Conservation (phyloP, 2,113 vertebrate genomes). For the Martes martes region DNA sequence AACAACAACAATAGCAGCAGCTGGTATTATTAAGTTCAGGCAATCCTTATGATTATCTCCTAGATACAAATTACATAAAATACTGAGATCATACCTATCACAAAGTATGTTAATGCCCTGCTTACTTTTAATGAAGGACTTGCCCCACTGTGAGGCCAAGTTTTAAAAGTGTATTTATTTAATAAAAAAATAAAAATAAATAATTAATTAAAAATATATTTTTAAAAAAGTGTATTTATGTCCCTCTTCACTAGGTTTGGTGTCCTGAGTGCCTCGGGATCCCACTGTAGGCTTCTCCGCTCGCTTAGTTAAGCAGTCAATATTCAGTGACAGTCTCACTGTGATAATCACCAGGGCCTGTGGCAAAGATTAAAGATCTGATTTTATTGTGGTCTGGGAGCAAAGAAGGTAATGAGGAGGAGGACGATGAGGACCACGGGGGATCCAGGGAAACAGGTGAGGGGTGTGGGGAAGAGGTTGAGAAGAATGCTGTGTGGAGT, state of each 20-base stretch:
- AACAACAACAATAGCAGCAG: neutral
- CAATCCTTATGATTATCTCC: neutral
- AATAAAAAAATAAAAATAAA: no score
- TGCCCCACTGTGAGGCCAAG: neutral
- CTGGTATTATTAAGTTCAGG: neutral
- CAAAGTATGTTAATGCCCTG: neutral
- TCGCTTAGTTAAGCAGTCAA: neutral
- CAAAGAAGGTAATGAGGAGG: neutral
- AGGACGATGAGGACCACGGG: accelerated
- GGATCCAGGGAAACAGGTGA: neutral
- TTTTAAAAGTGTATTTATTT: neutral
- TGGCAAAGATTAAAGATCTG: neutral
- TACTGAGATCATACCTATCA: neutral
- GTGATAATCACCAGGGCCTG: neutral
- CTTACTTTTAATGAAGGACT: neutral
- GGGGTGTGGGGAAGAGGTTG: no score
- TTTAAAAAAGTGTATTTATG: neutral
- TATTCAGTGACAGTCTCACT: neutral
- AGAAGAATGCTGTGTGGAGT: neutral
- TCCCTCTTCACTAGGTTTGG: neutral
- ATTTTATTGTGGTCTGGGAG: neutral
- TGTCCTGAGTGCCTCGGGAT: accelerated
- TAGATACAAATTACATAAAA: neutral
- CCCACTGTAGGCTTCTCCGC: neutral
- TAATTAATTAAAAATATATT: no score